Base-by-base conservation (phyloP, 2,113 vertebrate genomes). In the Percopsis transmontana region DNA sequence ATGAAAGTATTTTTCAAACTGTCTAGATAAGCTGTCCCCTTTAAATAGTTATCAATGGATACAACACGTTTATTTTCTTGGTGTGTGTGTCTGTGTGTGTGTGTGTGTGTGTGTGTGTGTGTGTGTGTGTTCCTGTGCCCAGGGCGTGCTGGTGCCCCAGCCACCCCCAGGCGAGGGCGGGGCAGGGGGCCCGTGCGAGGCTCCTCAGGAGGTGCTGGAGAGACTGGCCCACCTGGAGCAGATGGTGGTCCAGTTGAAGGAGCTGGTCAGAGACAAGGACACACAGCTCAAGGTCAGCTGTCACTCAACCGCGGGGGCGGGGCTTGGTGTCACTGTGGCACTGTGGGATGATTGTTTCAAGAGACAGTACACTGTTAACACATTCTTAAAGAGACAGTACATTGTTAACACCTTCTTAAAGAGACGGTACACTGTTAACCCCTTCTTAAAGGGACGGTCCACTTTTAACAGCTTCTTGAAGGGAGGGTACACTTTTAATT, bases 181-280 rank as follows among this genome's bases (percentile, higher is more conserved):
- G 24, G 39, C 69, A 59, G 24, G 67, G 1, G 52, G 20, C 18
- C 83, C 72, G 23, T 55, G 74, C 16, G 92, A 82, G 48, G 65
- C 78, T 1, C 75, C 86, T 0, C 93, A 96, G 65, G 94, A 97
- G 23, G 66, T 88, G 18, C 38, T 89, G 82, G 94, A 97, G 67
- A 93, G 92, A 55, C 86, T 98, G 69, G 87, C 93, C 56, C 91
- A 95, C 60, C 88, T 94, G 54, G 96, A 99, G 50, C 87, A 92
- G 38, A 87, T 98, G 39, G 94, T 98, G 63, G 87, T 91, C 19
- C 94, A 97, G 72, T 90, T 99, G 58, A 99, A 96, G 79, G 93
- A 93, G 61, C 78, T 96, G 68, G 85, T 99, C 72, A 88, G 89
- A 66, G 94, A 97, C 53, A 98, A 96, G 14, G 92, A 97, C 74